Evolutionary conservation across 2,888 invertebrate genomes (phyloP).

Genomic region (Trachelus troglodyta): DNA sequence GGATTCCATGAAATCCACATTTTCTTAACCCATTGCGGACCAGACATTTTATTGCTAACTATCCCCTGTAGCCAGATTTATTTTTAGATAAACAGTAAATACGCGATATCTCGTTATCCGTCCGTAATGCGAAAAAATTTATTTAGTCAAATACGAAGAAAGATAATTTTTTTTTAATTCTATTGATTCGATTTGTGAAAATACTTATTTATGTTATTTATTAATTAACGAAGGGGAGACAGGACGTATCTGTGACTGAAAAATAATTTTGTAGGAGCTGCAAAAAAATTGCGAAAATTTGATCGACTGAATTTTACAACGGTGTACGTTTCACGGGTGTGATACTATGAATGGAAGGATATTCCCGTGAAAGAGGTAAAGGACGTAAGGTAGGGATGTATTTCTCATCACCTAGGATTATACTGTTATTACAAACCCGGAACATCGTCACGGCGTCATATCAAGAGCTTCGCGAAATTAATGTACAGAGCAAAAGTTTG

Average conservation of each 20-base stretch:
- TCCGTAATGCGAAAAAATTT: too few species aligned
- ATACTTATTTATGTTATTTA: too few species aligned
- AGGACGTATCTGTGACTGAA: too few species aligned
- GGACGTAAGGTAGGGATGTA: conserved; percentile 24
- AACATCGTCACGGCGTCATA: conserved; percentile 25
- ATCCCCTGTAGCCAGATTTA: too few species aligned
- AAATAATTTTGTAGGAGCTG: too few species aligned
- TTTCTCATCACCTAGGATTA: conserved; percentile 61
- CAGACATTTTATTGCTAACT: too few species aligned
- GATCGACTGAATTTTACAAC: background rate
- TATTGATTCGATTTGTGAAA: too few species aligned
- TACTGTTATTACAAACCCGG: conserved; percentile 59
- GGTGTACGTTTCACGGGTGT: background rate
- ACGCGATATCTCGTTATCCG: too few species aligned
- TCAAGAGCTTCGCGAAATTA: conserved; percentile 53
- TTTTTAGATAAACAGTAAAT: too few species aligned
- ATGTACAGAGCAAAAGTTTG: conserved; percentile 58
- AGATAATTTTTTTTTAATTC: too few species aligned
- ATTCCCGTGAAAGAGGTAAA: conserved; percentile 26
- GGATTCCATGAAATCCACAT: conserved; percentile 24
- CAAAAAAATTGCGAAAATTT: background rate
- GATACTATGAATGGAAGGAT: background rate
- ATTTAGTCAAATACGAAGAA: too few species aligned
- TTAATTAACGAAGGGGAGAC: too few species aligned
- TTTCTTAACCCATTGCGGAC: background rate